Evolutionary conservation across 2,113 vertebrate genomes (phyloP), one percentile per base, ranked within the genome.

Genomic region (Pavo muticus): DNA sequence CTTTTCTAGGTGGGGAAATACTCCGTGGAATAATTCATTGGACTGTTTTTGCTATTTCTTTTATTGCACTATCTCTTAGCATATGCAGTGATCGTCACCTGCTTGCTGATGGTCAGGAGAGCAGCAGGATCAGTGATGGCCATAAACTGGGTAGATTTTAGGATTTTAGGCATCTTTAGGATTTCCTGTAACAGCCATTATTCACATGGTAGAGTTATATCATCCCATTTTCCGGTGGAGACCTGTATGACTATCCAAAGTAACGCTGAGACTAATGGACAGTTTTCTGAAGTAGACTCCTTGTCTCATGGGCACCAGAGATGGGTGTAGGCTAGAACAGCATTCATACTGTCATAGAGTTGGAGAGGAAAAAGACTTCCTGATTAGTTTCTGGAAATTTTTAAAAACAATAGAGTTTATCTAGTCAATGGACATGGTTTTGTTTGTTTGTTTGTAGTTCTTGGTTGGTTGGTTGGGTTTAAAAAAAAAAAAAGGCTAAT

Each of bases 401-500:
- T 63, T 9, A 12, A 37, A 52, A 6, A 17, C 52, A 52, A 16
- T 47, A 56, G 37, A 35, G 12, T 88, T 79, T 88, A 3, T 61
- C 9, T 56, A 69, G 57, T 9, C 10, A 8, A 11, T 47, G 16
- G 35, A 4, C 30, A 40, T 67, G 30, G 37, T 68, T 40, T 7
- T 4, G 1, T 0, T 0, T 59, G 69, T 74, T n/a, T 2, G 14
- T 27, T 37, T 56, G 18, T 20, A 32, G 56, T 20, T n/a, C 32
- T 59, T 59, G 18, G 30, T 57, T 57, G 30, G 23, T 57, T n/a
- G 18, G 30, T 32, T 57, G 30, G 10, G 11, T 57, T 57, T 21
- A 32, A 39, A 39, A 25, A 29, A 29, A 29, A 63, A 27, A 39
- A 37, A 29, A 19, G 25, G 54, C 16, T 40, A 11, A 27, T 85